These are phyloP conservation scores for Drosophila neutralis DNA, from an alignment of 2,888 invertebrate genomes.

Conservation along the genomic window DNA sequence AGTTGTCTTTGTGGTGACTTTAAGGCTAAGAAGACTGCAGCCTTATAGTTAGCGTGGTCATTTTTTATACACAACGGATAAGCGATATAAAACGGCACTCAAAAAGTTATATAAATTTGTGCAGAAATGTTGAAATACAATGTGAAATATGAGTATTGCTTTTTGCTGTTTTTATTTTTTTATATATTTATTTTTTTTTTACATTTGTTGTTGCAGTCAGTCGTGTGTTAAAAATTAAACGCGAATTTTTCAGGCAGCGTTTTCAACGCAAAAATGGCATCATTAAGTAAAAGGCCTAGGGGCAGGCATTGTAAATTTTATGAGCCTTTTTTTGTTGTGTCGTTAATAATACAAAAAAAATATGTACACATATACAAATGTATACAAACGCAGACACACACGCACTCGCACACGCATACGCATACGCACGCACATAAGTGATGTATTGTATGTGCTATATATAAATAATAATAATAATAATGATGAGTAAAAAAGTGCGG, in stretches of 20 bases:
- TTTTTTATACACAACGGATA: not conserved
- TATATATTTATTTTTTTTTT: constrained; percentile 14
- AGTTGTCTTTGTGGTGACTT: not conserved
- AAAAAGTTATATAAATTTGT: not conserved
- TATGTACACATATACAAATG: constrained; percentile 37
- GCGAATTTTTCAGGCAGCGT: constrained; percentile 72
- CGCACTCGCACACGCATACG: not conserved
- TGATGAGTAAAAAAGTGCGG: constrained; percentile 59
- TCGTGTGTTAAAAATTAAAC: constrained; percentile 79
- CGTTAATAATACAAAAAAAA: constrained; percentile 78
- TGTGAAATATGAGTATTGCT: constrained; percentile 39
- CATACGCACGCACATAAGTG: constrained; percentile 5
- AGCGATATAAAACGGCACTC: not conserved
- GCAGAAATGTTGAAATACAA: constrained; percentile 34
- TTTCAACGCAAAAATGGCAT: constrained; percentile 78
- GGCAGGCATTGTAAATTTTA: constrained; percentile 79
- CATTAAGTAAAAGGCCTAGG: constrained; percentile 75
- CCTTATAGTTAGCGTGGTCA: too few relatives aligned
- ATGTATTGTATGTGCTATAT: constrained; percentile 24
- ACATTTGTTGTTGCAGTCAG: constrained; percentile 70
- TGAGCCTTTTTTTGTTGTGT: constrained; percentile 73
- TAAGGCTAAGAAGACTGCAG: not conserved
- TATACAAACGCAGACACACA: constrained; percentile 19
- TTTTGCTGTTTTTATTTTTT: constrained; percentile 24
- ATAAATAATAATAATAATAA: constrained; percentile 66